Base-by-base conservation (phyloP, 2,113 vertebrate genomes). In the Smithornis capensis region DNA sequence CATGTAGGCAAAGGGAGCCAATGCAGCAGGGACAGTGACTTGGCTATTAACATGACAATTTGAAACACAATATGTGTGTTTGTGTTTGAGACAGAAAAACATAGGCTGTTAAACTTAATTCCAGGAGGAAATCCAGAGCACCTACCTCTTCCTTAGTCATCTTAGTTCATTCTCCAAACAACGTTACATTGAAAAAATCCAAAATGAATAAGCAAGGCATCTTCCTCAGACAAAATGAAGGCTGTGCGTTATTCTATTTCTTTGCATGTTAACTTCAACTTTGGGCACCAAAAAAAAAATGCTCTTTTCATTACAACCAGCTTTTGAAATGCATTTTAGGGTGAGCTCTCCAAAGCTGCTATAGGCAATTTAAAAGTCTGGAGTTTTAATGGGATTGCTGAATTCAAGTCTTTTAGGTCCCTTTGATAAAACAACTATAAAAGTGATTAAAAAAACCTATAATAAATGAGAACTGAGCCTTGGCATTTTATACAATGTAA, bases 1-100 rank as follows among this genome's bases (percentile, higher is more conserved):
- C 2, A 1, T 10, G 14, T 3, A 25, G 1, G 6, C 40, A 68
- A 18, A 60, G 31, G 40, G 50, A 77, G 45, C 12, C 2, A 2
- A 33, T 0, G 2, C 38, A 73, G 31, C 31, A 65, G 35, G 24
- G 47, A 40, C 5, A 42, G 28, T 8, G 38, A 14, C 38, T 63
- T 14, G 12, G 4, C 5, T 24, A 4, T 15, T 18, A 3, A 40
- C 22, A 35, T 4, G 10, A 22, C 31, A 68, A 9, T 31, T 10
- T 37, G 37, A 18, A 86, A 60, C 35, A 15, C 13, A n/a, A 18
- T 8, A 19, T 40, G 8, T 2, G 4, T 19, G 21, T 7, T 60
- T 40, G 45, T 50, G 50, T 16, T 37, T 38, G 67, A 53, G 50
- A 65, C 19, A 77, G 13, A 50, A 70, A 29, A 65, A 11, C 2